Evolutionary conservation across 2,888 invertebrate genomes (phyloP), one percentile per base, ranked within the genome.

Genomic region (Eupithecia tripunctaria): DNA sequence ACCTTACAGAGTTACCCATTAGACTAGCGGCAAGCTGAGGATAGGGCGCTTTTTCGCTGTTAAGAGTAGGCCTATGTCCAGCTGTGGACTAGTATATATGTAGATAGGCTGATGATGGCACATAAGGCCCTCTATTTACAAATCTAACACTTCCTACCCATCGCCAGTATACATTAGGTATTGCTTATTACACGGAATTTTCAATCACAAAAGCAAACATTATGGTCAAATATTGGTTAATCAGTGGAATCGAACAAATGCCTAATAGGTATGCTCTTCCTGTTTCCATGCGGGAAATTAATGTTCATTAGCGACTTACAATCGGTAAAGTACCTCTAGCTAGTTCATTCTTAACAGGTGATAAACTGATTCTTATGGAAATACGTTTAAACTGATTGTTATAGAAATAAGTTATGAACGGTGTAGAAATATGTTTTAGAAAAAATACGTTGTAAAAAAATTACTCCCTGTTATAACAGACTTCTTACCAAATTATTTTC

Each of bases 221-320:
- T 75, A 79, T 78, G 79, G 72, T 71, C 80, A 82, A 83, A 82
- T 82, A 82, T 81, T 84, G 79, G 82, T 82, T 84, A 83, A 83
- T 83, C 82, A 82, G 84, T 83, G 81, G 76, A 78, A 81, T 80
- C 77, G 75, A 70, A 79, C 81, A 81, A 80, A 81, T 81, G 51
- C 59, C 64, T 70, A 81, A 80, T 79, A 70, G 76, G 74, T 38
- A 78, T 77, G 71, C 74, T 75, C 71, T 79, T 78, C 82, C 81
- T 80, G 81, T 81, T 80, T 82, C 81, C 84, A 86, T 87, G 87
- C 82, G 79, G 83, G 77, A 83, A 85, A 86, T 86, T 84, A 85
- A 82, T 83, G 84, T 81, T 85, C 79, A 82, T 86, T 85, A 84
- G 79, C 79, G 82, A 69, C 41, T 47, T 41, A 32, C 51, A 47